Base-by-base conservation (phyloP, 2,113 vertebrate species). In the Prietella phreatophila region DNA sequence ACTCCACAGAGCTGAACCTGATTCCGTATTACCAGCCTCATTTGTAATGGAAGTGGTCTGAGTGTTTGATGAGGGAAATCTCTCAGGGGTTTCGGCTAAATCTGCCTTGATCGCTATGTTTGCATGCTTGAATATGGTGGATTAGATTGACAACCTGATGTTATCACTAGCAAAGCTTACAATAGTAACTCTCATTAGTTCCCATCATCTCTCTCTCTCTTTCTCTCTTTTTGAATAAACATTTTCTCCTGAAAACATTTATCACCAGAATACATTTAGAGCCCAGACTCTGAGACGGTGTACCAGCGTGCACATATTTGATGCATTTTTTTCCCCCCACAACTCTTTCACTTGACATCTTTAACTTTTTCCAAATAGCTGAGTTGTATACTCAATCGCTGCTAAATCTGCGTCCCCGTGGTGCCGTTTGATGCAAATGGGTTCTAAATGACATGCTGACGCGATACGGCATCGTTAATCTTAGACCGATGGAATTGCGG, bases 381-480 rank as follows among this genome's bases (percentile, higher is more conserved):
- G 71, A 80, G 55, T 56, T 50, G 78, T 33, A 39, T 85, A 42
- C 61, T 76, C 67, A 36, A 53, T 50, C 56, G 84, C 67, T 50
- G 84, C 85, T 89, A 80, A 85, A 88, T 87, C 69, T 86, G 55
- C 65, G 56, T 86, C 80, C 85, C 85, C 42, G 86, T 78, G 78
- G 84, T 89, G 82, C 53, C 60, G 50, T 56, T 42, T 61, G 42
- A 90, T 89, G 87, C 71, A 89, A 91, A 90, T 88, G 86, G 86
- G 73, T 73, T 63, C 88, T 85, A 88, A 88, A 82, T 80, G 86
- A 85, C 89, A 67, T 56, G 3, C 39, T 13, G n/a, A 36, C 33
- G 30, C 73, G 42, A 90, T 91, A 91, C 89, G 90, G 79, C 81
- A 82, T 89, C 88, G 76, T 91, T 91, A 89, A 65, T 91, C 89